phyloP scores from a whole-genome alignment of 2,797 vertebrate genomes.

The Pteropus rufus region DNA sequence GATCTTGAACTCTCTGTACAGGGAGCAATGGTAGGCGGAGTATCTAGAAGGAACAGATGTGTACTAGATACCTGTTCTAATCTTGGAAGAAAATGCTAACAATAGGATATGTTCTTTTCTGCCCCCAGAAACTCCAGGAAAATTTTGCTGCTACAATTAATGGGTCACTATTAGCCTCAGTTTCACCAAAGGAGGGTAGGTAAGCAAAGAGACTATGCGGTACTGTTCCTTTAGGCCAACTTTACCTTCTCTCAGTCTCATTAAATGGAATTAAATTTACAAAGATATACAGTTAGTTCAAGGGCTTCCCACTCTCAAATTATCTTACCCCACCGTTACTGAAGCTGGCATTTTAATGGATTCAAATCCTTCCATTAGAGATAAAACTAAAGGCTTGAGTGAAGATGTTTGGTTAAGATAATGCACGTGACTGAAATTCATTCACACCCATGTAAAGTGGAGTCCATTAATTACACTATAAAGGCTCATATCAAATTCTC shows the following conservation, averaged over 20 bases:
- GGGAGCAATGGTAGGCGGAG: background rate
- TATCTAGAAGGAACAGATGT: background rate
- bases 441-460: background rate
- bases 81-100: background rate
- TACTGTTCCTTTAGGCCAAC: background rate
- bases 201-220: background rate
- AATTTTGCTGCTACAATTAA: background rate
- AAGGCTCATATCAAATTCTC: background rate
- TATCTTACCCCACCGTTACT: background rate
- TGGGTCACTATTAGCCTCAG: background rate
- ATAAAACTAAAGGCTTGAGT: slow-evolving; percentile 19
- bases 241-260: background rate
- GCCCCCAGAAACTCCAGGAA: background rate
- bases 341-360: slow-evolving; percentile 3
- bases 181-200: background rate
- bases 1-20: background rate
- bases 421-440: background rate
- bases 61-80: background rate
- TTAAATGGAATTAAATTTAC: background rate
- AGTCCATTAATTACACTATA: background rate
- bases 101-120: background rate
- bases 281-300: background rate
- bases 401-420: background rate
- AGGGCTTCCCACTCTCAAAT: background rate
- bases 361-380: background rate